These are phyloP conservation scores for Paraplagusia blochii DNA, from an alignment of 2,113 vertebrate species.

Conservation along the genomic window DNA sequence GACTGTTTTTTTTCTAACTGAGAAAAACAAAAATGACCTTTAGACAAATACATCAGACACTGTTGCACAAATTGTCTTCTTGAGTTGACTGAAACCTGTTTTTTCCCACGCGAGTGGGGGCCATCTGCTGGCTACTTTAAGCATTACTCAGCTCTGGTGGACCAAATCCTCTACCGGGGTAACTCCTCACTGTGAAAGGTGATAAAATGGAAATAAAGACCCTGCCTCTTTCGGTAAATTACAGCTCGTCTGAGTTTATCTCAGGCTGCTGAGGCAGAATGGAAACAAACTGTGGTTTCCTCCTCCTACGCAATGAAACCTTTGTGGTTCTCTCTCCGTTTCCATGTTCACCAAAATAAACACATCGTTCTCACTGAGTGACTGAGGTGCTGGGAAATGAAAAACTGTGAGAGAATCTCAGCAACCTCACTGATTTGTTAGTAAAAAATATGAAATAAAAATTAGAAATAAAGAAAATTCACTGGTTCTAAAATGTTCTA, in stretches of 20 bases:
- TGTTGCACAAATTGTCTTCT: slow-evolving; percentile 13
- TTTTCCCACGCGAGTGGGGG: slow-evolving; percentile 16
- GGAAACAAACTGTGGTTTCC: slow-evolving; percentile 59
- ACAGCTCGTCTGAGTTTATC: slow-evolving; percentile 32
- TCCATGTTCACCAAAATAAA: slow-evolving; percentile 50
- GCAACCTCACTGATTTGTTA: neutral
- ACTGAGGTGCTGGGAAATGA: neutral
- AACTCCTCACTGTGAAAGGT: slow-evolving; percentile 36
- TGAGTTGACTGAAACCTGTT: slow-evolving; percentile 9
- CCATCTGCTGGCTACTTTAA: slow-evolving; percentile 48
- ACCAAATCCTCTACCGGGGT: slow-evolving; percentile 11
- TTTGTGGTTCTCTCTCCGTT: slow-evolving; percentile 51
- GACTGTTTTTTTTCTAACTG: neutral
- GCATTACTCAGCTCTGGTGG: slow-evolving; percentile 13
- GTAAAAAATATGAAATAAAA: no score
- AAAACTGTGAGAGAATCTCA: neutral
- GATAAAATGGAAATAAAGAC: neutral
- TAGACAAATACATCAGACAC: slow-evolving; percentile 28
- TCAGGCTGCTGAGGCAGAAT: slow-evolving; percentile 44
- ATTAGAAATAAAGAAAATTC: no score
- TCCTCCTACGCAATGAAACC: slow-evolving; percentile 48
- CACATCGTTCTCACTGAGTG: neutral
- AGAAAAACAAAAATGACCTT: slow-evolving; percentile 46
- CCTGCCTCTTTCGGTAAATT: slow-evolving; percentile 33
- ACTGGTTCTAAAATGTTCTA: no score